Percentiles rank a stretch among this genome's conserved stretches.
Conservation (phyloP, 2,888 invertebrate genomes). For the Patella pellucida region DNA sequence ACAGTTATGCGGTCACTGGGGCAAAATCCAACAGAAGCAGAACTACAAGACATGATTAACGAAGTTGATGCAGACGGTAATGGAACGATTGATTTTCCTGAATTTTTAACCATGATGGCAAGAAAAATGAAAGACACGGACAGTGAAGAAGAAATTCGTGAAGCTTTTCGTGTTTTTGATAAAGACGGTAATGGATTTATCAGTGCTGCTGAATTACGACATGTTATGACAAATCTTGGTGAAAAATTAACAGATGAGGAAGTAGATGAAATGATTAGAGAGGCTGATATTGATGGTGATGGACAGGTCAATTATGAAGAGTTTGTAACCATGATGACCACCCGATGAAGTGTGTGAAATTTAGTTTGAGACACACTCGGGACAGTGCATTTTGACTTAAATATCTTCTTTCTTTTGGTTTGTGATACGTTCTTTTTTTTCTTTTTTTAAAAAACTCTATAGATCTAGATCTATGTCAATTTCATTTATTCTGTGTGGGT, state of each 20-base stretch:
- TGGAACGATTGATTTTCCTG: constrained; percentile 99
- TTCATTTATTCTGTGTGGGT: too few species aligned
- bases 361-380: too few species aligned
- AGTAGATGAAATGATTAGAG: constrained; percentile 99
- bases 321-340: constrained; percentile 54
- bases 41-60: constrained; percentile 99
- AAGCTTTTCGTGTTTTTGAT: constrained; percentile 98
- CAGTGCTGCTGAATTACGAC: constrained; percentile 97
- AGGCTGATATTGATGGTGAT: constrained; percentile 99
- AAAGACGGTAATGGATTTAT: constrained; percentile 99
- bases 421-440: too few species aligned
- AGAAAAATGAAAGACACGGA: constrained; percentile 99
- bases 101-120: constrained; percentile 99
- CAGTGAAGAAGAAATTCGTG: constrained; percentile 95
- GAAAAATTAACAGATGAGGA: constrained; percentile 99
- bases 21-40: constrained; percentile 99
- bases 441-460: too few species aligned
- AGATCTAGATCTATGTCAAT: too few species aligned
- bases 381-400: too few species aligned
- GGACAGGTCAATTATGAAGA: constrained; percentile 75
- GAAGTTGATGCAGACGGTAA: constrained; percentile 97
- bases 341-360: too few species aligned
- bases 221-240: constrained; percentile 99
- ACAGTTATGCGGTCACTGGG: constrained; percentile 98
- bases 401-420: too few species aligned